Percentiles rank a stretch among this genome's conserved stretches.
phyloP scores from a whole-genome alignment of 2,113 vertebrate genomes.

The Chloroceryle aenea region DNA sequence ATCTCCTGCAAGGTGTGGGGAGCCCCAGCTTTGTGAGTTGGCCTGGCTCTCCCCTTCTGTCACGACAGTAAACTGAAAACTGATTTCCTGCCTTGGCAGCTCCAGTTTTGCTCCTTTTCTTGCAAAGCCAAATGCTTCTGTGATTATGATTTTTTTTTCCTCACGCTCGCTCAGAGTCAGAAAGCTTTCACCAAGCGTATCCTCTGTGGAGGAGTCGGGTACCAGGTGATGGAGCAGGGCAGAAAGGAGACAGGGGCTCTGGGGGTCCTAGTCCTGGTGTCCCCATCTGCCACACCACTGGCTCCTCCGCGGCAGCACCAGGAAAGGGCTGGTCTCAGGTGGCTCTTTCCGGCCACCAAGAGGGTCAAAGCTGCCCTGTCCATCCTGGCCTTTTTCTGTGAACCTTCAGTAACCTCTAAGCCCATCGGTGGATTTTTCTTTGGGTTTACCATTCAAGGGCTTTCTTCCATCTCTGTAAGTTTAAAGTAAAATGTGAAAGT shows the following conservation, averaged over 20 bases:
- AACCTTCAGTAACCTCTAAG: conserved; percentile 10
- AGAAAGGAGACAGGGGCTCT: background rate
- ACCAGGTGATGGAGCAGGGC: background rate
- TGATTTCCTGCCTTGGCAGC: background rate
- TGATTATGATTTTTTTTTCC: background rate
- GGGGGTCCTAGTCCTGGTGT: background rate
- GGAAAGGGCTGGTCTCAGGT: conserved; percentile 20
- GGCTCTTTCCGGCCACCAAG: background rate
- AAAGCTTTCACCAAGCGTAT: background rate
- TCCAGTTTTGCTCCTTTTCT: background rate
- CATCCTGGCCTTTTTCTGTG: background rate
- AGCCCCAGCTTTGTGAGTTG: background rate
- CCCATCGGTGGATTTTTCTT: conserved; percentile 3
- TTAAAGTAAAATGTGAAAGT: conserved; percentile 57
- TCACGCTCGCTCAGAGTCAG: background rate
- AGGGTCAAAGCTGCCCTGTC: background rate
- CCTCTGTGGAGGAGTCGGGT: background rate
- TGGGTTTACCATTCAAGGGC: conserved; percentile 60
- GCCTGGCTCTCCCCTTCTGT: background rate
- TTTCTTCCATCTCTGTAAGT: conserved; percentile 32
- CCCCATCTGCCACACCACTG: background rate
- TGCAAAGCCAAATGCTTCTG: background rate
- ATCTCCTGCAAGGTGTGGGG: background rate
- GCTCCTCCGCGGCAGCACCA: background rate
- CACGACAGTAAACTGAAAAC: background rate